These are phyloP conservation scores for Poecilia wingei DNA, from an alignment of 2,797 vertebrate genomes.

Conservation along the genomic window DNA sequence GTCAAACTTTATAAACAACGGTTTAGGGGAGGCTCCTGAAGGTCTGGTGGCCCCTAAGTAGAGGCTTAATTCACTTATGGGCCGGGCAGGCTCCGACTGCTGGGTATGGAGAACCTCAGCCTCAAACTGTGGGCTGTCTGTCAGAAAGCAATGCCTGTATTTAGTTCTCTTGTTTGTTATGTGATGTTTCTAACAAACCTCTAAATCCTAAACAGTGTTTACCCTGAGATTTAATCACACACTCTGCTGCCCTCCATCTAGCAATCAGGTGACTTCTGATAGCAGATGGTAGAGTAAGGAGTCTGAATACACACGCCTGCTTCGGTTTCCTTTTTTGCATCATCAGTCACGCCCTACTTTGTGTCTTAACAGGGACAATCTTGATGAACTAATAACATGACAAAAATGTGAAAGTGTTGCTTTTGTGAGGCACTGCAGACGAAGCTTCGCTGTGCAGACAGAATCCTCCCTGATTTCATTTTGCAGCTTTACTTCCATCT, in stretches of 20 bases:
- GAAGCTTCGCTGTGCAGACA: slow-evolving; percentile 46
- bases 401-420: not conserved
- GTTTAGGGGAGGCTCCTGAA: not conserved
- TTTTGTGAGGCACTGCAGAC: slow-evolving; percentile 19
- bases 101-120: not conserved
- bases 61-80: not conserved
- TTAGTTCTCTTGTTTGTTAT: not conserved
- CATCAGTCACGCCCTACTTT: not conserved
- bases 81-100: not conserved
- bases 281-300: not conserved
- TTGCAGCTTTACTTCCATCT: slow-evolving; percentile 59
- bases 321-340: not conserved
- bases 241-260: too few relatives aligned
- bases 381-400: not conserved
- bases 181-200: not conserved
- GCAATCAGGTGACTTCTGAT: not conserved
- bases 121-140: not conserved
- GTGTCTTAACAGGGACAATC: not conserved
- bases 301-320: not conserved
- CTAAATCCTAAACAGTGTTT: not conserved
- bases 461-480: slow-evolving; percentile 46
- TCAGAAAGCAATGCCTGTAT: not conserved
- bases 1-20: not conserved
- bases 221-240: not conserved
- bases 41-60: not conserved